Evolutionary conservation across 2,888 invertebrate genomes (phyloP).

Genomic region (Orthosia gothica): DNA sequence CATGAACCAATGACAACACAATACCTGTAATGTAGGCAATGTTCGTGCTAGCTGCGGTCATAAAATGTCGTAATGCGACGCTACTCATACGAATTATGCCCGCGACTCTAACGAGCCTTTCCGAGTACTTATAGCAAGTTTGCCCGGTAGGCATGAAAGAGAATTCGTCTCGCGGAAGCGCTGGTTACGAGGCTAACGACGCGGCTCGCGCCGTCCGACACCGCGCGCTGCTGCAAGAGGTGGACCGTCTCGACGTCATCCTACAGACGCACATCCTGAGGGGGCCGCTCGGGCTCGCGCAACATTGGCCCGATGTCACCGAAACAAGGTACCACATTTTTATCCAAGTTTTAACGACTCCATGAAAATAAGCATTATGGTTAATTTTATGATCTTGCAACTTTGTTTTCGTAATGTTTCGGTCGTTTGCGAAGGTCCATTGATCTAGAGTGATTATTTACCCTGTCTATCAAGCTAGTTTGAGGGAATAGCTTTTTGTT

Average conservation of each 20-base stretch:
- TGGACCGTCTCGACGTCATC: constrained; percentile 93
- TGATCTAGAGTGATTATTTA: too few species aligned
- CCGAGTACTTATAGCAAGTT: not conserved
- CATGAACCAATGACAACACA: not conserved
- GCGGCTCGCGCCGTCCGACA: constrained; percentile 92
- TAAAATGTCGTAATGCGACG: not conserved
- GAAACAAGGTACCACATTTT: constrained; percentile 89
- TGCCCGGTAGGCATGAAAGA: constrained; percentile 72
- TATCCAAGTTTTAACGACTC: not conserved
- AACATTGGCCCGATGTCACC: constrained; percentile 93
- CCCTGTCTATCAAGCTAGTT: too few species aligned
- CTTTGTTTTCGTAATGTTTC: not conserved
- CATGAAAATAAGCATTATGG: not conserved
- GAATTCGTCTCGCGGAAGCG: constrained; percentile 69
- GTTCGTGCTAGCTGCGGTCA: not conserved
- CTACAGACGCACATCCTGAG: constrained; percentile 92
- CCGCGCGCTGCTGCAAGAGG: constrained; percentile 92
- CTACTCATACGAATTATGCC: not conserved
- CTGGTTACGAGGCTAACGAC: constrained; percentile 89
- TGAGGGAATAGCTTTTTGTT: too few species aligned
- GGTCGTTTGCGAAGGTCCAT: not conserved
- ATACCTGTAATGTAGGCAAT: not conserved
- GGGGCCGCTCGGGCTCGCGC: constrained; percentile 89
- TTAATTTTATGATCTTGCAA: not conserved
- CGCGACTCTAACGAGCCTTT: not conserved